Percentiles rank a stretch among this genome's conserved stretches.
Evolutionary conservation across 2,797 vertebrate genomes (phyloP).

Genomic region (Helostoma temminkii): DNA sequence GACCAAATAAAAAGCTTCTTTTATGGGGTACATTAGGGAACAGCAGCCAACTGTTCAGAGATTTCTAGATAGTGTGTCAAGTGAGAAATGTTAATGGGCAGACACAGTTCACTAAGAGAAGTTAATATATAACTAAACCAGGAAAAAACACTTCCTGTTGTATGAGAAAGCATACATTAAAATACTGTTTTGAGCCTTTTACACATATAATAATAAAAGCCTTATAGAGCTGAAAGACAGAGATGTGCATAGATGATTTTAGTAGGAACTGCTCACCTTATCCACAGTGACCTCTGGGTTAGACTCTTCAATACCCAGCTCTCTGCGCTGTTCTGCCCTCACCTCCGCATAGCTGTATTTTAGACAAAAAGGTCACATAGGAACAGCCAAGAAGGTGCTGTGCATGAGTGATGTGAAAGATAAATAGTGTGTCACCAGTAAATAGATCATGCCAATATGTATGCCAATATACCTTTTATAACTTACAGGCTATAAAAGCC

Average conservation of each 20-base stretch:
- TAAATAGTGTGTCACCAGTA: not conserved
- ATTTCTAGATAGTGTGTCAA: not conserved
- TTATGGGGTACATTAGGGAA: conserved; percentile 5
- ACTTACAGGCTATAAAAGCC: not conserved
- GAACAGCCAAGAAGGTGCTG: not conserved
- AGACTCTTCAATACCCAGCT: conserved; percentile 89
- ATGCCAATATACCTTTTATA: not conserved
- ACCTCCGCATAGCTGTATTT: conserved; percentile 87
- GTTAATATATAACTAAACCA: not conserved
- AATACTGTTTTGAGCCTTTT: not conserved
- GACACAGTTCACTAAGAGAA: conserved; percentile 1
- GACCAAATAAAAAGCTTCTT: not conserved
- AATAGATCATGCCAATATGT: not conserved
- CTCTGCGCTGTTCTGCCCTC: conserved; percentile 85
- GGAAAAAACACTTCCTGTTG: not conserved
- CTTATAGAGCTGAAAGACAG: not conserved
- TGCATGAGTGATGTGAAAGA: not conserved
- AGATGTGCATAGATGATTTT: not conserved
- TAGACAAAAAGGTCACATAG: conserved; percentile 1
- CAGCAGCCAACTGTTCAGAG: not conserved
- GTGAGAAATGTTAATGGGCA: not conserved
- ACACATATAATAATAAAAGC: conserved; percentile 1
- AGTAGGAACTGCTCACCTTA: conserved; percentile 85
- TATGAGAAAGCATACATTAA: not conserved
- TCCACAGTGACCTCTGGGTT: conserved; percentile 89